Percentiles rank a stretch among this genome's conserved stretches.
Conservation (phyloP, 2,888 invertebrate genomes). For the Tetheella fluctuosa region DNA sequence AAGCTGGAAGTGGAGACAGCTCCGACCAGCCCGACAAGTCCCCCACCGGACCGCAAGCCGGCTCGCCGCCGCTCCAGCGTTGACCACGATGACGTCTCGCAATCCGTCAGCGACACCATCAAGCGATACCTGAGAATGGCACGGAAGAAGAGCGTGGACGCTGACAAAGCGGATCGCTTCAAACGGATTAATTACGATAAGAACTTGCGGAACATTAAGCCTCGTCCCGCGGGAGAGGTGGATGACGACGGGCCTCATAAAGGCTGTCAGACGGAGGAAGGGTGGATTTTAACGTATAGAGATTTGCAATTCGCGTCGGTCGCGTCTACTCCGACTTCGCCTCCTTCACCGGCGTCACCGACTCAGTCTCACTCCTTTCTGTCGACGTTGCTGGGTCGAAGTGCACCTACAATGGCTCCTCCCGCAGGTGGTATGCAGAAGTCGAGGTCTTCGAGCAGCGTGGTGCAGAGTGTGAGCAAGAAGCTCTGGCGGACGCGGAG, state of each 20-base stretch:
- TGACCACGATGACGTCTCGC: conserved; percentile 93
- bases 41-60: conserved; percentile 65
- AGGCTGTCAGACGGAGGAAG: conserved; percentile 90
- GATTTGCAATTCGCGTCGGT: conserved; percentile 67
- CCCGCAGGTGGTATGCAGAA: conserved; percentile 92
- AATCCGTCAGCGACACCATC: conserved; percentile 94
- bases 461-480: conserved; percentile 93
- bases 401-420: conserved; percentile 60
- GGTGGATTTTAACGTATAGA: conserved; percentile 86
- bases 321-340: conserved; percentile 78
- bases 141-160: conserved; percentile 92
- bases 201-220: conserved; percentile 92
- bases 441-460: conserved; percentile 94
- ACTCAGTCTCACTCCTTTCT: conserved; percentile 77
- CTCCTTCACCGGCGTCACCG: conserved; percentile 79
- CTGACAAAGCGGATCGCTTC: conserved; percentile 91
- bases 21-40: conserved; percentile 73
- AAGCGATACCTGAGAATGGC: conserved; percentile 94
- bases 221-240: conserved; percentile 89
- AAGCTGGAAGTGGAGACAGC: conserved; percentile 70
- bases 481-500: conserved; percentile 94
- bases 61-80: conserved; percentile 89
- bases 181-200: conserved; percentile 95
- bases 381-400: conserved; percentile 66
- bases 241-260: conserved; percentile 91